phyloP scores from a whole-genome alignment of 2,113 vertebrate genomes.

The Corythoichthys intestinalis region DNA sequence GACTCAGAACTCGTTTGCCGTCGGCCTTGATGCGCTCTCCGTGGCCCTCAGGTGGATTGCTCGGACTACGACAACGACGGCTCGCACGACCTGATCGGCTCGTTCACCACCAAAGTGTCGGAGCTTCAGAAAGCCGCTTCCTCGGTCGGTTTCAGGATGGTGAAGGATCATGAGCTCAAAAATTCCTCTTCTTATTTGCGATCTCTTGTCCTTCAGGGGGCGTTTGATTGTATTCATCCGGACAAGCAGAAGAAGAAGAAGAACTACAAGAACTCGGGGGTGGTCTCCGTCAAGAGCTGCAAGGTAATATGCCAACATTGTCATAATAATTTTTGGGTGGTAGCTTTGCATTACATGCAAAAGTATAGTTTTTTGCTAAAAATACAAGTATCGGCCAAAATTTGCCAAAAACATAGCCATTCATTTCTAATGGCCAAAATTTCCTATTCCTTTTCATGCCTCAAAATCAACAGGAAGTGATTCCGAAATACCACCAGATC shows the following conservation, averaged over 20 bases:
- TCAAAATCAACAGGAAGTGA: no score
- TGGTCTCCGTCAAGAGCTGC: slow-evolving; percentile 80
- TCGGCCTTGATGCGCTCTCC: neutral
- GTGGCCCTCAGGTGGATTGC: slow-evolving; percentile 79
- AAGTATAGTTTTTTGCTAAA: no score
- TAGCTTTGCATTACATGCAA: no score
- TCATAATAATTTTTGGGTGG: no score
- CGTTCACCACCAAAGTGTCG: slow-evolving; percentile 78
- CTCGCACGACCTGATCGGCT: slow-evolving; percentile 88
- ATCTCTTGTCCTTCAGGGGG: slow-evolving; percentile 62
- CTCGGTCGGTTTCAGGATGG: slow-evolving; percentile 67
- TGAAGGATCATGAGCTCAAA: neutral
- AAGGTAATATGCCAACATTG: slow-evolving; percentile 64
- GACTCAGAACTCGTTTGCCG: neutral
- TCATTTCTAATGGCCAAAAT: no score
- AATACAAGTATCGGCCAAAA: no score
- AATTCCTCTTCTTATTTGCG: neutral
- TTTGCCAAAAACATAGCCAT: no score
- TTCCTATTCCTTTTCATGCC: no score
- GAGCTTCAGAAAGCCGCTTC: slow-evolving; percentile 76
- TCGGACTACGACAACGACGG: slow-evolving; percentile 84
- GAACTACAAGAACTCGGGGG: slow-evolving; percentile 89
- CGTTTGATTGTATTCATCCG: slow-evolving; percentile 87
- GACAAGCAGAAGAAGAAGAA: slow-evolving; percentile 93
- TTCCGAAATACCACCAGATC: no score